A percentile compares a stretch with the other conserved stretches of the same genome.
phyloP scores from a whole-genome alignment of 1,140 invertebrate species.

The Eubasilissa regina region DNA sequence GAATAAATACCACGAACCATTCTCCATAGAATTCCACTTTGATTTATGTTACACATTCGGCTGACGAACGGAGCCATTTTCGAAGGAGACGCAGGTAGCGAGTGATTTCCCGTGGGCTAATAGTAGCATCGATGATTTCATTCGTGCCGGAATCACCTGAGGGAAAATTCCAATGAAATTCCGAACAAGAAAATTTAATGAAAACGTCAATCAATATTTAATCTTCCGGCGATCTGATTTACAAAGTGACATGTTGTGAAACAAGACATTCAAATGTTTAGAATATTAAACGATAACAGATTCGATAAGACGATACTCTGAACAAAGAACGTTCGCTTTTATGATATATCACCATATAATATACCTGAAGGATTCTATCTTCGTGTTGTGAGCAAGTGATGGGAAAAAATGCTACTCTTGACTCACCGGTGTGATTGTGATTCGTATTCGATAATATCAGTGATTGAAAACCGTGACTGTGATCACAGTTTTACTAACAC shows the following conservation, averaged over 20 bases:
- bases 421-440: too few species aligned
- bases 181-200: too few species aligned
- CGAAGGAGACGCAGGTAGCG: not conserved
- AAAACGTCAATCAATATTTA: too few species aligned
- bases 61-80: not conserved
- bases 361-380: not conserved
- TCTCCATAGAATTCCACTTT: not conserved
- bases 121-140: too few species aligned
- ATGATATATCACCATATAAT: conserved; percentile 12
- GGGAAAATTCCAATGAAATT: too few species aligned
- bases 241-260: conserved; percentile 12
- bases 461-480: too few species aligned
- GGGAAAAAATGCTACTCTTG: too few species aligned
- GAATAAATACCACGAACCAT: too few species aligned
- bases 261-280: conserved; percentile 19
- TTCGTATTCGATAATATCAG: too few species aligned
- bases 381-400: too few species aligned
- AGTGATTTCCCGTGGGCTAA: conserved; percentile 22
- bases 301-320: not conserved
- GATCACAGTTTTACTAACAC: too few species aligned
- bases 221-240: not conserved
- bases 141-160: too few species aligned
- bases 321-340: not conserved
- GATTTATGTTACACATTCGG: conserved; percentile 14
- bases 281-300: conserved; percentile 18